A percentile compares a stretch with the other conserved stretches of the same genome.
These are phyloP conservation scores for Serranus cabrilla DNA, from an alignment of 2,797 vertebrate genomes.

Conservation along the genomic window DNA sequence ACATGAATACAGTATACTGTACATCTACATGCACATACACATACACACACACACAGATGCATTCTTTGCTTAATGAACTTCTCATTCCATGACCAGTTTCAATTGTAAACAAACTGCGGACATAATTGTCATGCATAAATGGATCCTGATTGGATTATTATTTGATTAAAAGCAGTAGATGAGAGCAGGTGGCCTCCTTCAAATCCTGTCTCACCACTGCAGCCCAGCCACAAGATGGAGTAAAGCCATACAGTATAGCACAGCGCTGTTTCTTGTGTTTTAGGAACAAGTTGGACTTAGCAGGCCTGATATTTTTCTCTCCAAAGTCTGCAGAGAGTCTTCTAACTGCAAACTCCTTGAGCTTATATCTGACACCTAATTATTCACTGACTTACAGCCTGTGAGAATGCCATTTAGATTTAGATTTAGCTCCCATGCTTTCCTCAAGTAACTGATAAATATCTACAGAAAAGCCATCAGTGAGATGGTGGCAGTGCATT, in stretches of 20 bases:
- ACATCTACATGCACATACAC: slow-evolving; percentile 7
- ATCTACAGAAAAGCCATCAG: slow-evolving; percentile 40
- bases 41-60: slow-evolving; percentile 43
- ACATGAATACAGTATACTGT: neutral
- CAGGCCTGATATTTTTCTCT: neutral
- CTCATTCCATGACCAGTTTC: slow-evolving; percentile 78
- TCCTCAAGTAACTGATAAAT: slow-evolving; percentile 33
- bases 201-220: slow-evolving; percentile 43
- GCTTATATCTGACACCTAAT: slow-evolving; percentile 22
- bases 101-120: slow-evolving; percentile 81
- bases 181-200: slow-evolving; percentile 82
- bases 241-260: neutral
- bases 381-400: slow-evolving; percentile 32
- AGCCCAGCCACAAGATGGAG: slow-evolving; percentile 60
- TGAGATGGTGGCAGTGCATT: slow-evolving; percentile 48
- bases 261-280: slow-evolving; percentile 2
- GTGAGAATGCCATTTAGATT: slow-evolving; percentile 44
- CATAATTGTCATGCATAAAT: slow-evolving; percentile 81
- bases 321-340: slow-evolving; percentile 7
- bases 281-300: neutral
- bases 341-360: slow-evolving; percentile 7
- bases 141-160: slow-evolving; percentile 84
- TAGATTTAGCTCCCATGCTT: slow-evolving; percentile 23
- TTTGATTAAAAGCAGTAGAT: slow-evolving; percentile 83
- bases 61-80: slow-evolving; percentile 75